These are phyloP conservation scores for Cynopterus sphinx DNA, from an alignment of 2,797 vertebrate species.

Conservation along the genomic window DNA sequence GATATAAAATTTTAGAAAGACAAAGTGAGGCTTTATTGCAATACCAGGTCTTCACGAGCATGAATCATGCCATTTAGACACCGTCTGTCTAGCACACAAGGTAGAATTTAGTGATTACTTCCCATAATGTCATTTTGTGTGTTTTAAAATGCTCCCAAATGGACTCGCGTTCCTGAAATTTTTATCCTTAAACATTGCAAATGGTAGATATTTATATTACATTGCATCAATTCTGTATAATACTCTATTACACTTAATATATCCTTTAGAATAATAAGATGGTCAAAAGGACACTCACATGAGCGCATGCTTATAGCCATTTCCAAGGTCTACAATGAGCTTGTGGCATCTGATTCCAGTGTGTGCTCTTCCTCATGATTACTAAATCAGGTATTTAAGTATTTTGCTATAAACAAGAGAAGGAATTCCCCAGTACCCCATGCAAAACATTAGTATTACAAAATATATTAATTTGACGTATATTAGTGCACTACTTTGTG, in stretches of 20 bases:
- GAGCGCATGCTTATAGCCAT: not conserved
- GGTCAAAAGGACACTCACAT: not conserved
- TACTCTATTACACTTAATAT: not conserved
- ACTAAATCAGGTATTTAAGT: not conserved
- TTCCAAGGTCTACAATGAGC: not conserved
- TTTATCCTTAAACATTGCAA: not conserved
- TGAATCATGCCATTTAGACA: not conserved
- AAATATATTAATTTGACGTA: slow-evolving; percentile 40
- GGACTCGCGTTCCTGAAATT: not conserved
- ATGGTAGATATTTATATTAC: not conserved
- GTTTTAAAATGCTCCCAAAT: not conserved
- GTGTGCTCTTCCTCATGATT: not conserved
- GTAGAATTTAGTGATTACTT: not conserved
- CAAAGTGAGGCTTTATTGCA: not conserved
- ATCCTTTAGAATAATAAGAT: not conserved
- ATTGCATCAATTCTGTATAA: not conserved
- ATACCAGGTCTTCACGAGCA: not conserved
- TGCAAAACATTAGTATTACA: not conserved
- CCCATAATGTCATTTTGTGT: not conserved
- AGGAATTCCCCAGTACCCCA: not conserved
- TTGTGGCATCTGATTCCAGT: not conserved
- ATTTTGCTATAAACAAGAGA: not conserved
- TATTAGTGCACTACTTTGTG: slow-evolving; percentile 44
- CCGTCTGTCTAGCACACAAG: not conserved
- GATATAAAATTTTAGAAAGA: slow-evolving; percentile 28